These are phyloP conservation scores for Drosophila paulistorum DNA, from an alignment of 1,140 invertebrate species.

Conservation along the genomic window DNA sequence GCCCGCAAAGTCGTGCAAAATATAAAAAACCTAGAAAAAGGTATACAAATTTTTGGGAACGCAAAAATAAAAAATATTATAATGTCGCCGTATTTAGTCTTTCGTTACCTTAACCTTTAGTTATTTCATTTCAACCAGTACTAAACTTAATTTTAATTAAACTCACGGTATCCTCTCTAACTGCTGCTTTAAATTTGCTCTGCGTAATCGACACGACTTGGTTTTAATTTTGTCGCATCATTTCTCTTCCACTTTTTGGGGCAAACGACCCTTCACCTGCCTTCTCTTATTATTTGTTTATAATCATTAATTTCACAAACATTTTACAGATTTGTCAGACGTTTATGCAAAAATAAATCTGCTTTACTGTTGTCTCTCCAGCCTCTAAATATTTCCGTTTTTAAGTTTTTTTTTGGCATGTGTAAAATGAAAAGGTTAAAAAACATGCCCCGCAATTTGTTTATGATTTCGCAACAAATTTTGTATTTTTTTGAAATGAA, in stretches of 20 bases:
- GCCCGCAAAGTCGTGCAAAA: not conserved
- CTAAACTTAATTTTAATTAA: too few species aligned
- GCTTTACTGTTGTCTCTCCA: slow-evolving; percentile 32
- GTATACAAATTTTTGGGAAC: not conserved
- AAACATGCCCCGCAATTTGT: slow-evolving; percentile 40
- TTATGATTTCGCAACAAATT: slow-evolving; percentile 52
- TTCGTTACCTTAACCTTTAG: too few species aligned
- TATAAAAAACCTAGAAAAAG: not conserved
- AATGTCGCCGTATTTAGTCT: too few species aligned
- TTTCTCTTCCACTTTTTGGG: slow-evolving; percentile 30
- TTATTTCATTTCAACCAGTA: too few species aligned
- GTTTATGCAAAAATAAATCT: slow-evolving; percentile 44
- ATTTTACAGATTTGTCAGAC: slow-evolving; percentile 38
- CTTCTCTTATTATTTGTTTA: slow-evolving; percentile 58
- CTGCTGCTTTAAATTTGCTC: not conserved
- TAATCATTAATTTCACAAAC: slow-evolving; percentile 68
- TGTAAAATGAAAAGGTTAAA: slow-evolving; percentile 16
- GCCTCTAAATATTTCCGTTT: slow-evolving; percentile 28
- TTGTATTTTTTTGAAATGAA: slow-evolving; percentile 7
- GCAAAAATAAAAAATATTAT: too few species aligned
- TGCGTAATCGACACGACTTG: slow-evolving; percentile 8
- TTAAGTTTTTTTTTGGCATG: not conserved
- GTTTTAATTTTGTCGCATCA: slow-evolving; percentile 22
- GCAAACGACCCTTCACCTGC: slow-evolving; percentile 60
- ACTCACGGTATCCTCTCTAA: not conserved